Evolutionary conservation across 1,140 invertebrate genomes (phyloP).

Genomic region (Marisa cornuarietis): DNA sequence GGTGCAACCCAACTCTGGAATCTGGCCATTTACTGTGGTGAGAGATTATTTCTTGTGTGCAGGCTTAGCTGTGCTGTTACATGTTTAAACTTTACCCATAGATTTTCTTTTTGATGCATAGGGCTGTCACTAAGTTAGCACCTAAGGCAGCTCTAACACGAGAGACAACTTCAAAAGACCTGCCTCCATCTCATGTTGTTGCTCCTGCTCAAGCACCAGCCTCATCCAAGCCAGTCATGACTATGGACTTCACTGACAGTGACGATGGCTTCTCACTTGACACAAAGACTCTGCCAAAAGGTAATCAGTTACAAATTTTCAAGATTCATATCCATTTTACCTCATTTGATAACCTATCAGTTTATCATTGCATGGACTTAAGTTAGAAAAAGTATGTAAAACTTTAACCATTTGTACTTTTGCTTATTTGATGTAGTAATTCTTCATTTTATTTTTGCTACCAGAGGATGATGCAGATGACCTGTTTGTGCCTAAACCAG

Average conservation of each 20-base stretch:
- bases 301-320: background rate
- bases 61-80: too few species aligned
- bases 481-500: background rate
- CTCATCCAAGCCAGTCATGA: slow-evolving; percentile 8
- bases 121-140: background rate
- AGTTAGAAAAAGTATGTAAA: background rate
- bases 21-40: too few species aligned
- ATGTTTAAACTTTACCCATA: too few species aligned
- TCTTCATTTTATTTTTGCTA: background rate
- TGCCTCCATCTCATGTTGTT: background rate
- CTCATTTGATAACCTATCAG: too few species aligned
- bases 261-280: slow-evolving; percentile 23
- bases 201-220: background rate
- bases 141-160: background rate
- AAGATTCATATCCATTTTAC: too few species aligned
- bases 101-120: too few species aligned
- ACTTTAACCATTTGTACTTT: background rate
- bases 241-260: slow-evolving; percentile 28
- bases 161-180: too few species aligned
- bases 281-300: slow-evolving; percentile 6
- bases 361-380: background rate
- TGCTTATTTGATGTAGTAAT: background rate
- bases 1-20: too few species aligned
- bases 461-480: slow-evolving; percentile 12
- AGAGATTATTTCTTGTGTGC: too few species aligned